Conservation (phyloP, 2,113 vertebrate species). For the Sturnira hondurensis region DNA sequence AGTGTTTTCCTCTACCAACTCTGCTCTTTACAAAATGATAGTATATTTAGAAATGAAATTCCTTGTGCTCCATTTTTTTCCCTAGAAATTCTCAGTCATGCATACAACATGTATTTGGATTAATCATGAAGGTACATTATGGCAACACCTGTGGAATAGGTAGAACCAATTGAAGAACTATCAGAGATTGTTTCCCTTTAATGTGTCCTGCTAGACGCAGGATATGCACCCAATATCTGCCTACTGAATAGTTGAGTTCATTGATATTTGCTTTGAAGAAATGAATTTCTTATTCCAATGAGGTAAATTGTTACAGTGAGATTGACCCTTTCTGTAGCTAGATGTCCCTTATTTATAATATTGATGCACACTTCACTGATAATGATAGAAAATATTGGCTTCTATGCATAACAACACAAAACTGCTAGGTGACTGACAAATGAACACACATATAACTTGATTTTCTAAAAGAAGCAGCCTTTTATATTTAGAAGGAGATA, state of each 20-base stretch:
- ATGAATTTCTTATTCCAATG: neutral
- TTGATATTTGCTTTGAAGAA: slow-evolving; percentile 1
- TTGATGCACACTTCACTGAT: neutral
- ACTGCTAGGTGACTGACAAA: neutral
- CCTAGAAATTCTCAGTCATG: neutral
- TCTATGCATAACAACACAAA: neutral
- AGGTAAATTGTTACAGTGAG: neutral
- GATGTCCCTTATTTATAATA: slow-evolving; percentile 1
- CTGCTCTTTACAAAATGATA: neutral
- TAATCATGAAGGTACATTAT: neutral
- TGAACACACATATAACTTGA: neutral
- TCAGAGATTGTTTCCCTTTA: neutral
- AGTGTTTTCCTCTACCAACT: neutral
- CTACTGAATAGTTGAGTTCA: neutral
- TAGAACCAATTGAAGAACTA: neutral
- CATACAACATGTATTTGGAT: neutral
- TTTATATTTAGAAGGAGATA: slow-evolving; percentile 64
- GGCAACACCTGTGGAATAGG: neutral
- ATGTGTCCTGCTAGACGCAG: neutral
- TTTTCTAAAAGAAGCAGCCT: slow-evolving; percentile 58
- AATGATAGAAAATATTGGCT: neutral
- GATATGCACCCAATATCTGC: neutral
- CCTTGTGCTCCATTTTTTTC: neutral
- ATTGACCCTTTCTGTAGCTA: neutral
- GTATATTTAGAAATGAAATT: neutral